These are phyloP conservation scores for Zygothrica quintamaculata DNA, from an alignment of 2,888 invertebrate species.

Conservation along the genomic window DNA sequence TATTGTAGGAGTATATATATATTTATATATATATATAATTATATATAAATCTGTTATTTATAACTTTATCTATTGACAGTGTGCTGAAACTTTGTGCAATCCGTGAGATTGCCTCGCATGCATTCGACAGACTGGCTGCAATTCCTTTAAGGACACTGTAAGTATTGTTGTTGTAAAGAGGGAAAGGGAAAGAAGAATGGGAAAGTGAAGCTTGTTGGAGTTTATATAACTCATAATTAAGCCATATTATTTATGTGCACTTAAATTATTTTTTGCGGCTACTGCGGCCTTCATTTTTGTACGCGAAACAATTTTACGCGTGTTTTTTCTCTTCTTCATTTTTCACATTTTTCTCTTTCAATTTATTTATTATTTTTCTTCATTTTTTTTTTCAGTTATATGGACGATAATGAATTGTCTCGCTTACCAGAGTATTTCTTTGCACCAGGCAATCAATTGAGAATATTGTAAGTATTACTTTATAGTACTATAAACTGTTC, in stretches of 20 bases:
- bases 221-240: constrained; percentile 70
- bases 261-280: constrained; percentile 51
- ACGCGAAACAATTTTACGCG: constrained; percentile 8
- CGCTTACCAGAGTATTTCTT: constrained; percentile 83
- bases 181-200: background rate
- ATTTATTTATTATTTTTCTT: constrained; percentile 7
- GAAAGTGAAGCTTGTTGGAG: background rate
- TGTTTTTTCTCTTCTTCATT: background rate
- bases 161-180: constrained; percentile 45
- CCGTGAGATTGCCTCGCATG: constrained; percentile 76
- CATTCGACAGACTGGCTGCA: constrained; percentile 82
- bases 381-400: constrained; percentile 80
- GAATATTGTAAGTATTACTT: constrained; percentile 84
- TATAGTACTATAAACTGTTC: background rate
- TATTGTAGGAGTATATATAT: constrained; percentile 7
- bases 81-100: constrained; percentile 85
- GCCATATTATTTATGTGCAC: constrained; percentile 71
- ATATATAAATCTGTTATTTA: too few relatives aligned
- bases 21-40: too few relatives aligned
- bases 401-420: constrained; percentile 85
- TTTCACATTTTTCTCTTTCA: constrained; percentile 23
- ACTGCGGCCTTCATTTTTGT: constrained; percentile 14
- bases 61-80: constrained; percentile 63
- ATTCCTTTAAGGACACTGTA: constrained; percentile 81
- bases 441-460: constrained; percentile 81